Evolutionary conservation across 2,888 invertebrate species (phyloP), one percentile per base, ranked within the genome.

Genomic region (Epirrhoe alternata): DNA sequence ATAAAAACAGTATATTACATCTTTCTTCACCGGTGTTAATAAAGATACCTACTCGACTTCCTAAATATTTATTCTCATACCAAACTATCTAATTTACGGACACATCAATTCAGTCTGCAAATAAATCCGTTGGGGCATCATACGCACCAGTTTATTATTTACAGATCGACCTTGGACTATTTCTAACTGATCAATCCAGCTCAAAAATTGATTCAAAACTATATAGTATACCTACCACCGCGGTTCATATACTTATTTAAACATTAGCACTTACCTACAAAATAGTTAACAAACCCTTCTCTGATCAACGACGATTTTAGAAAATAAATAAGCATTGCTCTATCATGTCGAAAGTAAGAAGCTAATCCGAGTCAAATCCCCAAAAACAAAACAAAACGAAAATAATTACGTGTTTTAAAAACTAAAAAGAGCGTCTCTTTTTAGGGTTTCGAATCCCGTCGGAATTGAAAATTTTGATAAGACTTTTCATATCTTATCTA

Each of bases 131-230:
- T 53, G 58, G 12, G 12, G 57, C 62, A 78, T 75, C 71, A 64
- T 82, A 84, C 84, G 80, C 82, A 79, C 84, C 79, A 71, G 77
- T 79, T 75, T 80, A 85, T 84, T 89, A 89, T 90, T 88, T 87
- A 75, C 73, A 89, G 88, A 83, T 78, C 80, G 86, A 81, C 89
- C 90, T 90, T 89, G 90, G 77, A 74, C 85, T 89, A 88, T 88
- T 88, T 86, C 75, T 61, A 81, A 78, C 78, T 80, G 85, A 85
- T 85, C 82, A 81, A 77, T 80, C 77, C 77, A 72, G 74, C 80
- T 74, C 82, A 83, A 86, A 88, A 86, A 88, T 87, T 87, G 77
- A 86, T 83, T 77, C 75, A 74, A 80, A 58, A 59, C 51, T 42
- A 52, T 6, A 10, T 58, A 24, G 38, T 6, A 6, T n/a, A 50